Percentiles rank a stretch among this genome's conserved stretches.
These are phyloP conservation scores for Agrochola lota DNA, from an alignment of 2,888 invertebrate genomes.

Conservation along the genomic window DNA sequence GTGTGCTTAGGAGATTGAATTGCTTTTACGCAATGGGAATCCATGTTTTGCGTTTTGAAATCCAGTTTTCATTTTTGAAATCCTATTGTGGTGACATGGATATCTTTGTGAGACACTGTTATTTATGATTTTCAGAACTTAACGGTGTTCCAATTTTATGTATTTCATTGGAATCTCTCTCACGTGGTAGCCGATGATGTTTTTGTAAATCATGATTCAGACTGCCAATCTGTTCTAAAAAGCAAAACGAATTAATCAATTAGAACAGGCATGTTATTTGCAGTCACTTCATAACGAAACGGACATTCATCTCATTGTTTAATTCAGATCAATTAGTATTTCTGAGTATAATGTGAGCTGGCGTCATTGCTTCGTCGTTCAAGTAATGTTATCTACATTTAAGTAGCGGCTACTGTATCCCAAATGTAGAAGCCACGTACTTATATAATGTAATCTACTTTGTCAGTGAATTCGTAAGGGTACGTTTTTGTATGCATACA, in stretches of 20 bases:
- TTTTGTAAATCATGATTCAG: constrained; percentile 24
- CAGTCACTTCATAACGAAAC: constrained; percentile 69
- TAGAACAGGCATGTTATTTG: constrained; percentile 56
- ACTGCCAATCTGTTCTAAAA: constrained; percentile 6
- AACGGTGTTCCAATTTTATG: background rate
- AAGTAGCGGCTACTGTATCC: constrained; percentile 14
- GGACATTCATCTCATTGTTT: constrained; percentile 74
- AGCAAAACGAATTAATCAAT: constrained; percentile 62
- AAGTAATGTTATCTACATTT: constrained; percentile 37
- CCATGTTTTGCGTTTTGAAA: constrained; percentile 73
- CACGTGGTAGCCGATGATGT: background rate
- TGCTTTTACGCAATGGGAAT: constrained; percentile 80
- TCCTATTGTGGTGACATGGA: constrained; percentile 64
- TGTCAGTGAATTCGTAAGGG: constrained; percentile 51
- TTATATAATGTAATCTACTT: constrained; percentile 20
- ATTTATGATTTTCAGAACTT: constrained; percentile 22
- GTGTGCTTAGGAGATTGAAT: constrained; percentile 86
- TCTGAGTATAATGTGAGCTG: constrained; percentile 58
- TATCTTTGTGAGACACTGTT: constrained; percentile 31
- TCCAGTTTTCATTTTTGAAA: constrained; percentile 69
- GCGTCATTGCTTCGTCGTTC: constrained; percentile 37
- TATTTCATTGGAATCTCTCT: background rate
- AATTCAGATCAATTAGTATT: constrained; percentile 80
- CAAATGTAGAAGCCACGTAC: constrained; percentile 22
- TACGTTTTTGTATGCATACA: constrained; percentile 63